Evolutionary conservation across 37 sponge, comb jelly and placozoan species (phyloP).

Genomic region (Mnemiopsis leidyi): DNA sequence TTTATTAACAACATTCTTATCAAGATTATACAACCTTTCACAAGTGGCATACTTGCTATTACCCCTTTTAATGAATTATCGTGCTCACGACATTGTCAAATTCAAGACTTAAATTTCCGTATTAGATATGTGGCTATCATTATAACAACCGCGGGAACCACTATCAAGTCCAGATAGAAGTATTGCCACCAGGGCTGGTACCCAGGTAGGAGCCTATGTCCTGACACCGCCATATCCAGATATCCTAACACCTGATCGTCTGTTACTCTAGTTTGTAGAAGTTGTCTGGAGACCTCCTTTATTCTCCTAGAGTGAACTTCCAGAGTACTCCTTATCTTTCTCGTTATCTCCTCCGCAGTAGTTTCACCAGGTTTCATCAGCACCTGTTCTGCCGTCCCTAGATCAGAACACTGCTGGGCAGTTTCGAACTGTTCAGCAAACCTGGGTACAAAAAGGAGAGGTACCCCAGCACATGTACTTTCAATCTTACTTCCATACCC

Average conservation of each 20-base stretch:
- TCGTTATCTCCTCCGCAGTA: conserved; percentile 17
- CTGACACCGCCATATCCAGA: not conserved
- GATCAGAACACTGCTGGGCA: not conserved
- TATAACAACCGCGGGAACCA: not conserved
- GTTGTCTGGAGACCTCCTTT: not conserved
- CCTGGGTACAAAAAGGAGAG: not conserved
- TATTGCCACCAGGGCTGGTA: conserved; percentile 57
- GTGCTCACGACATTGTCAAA: no score
- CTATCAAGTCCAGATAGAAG: conserved; percentile 14
- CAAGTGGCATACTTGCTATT: no score
- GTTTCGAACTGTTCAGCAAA: conserved; percentile 30
- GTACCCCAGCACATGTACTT: conserved; percentile 32
- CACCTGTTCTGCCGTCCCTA: not conserved
- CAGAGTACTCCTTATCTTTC: not conserved
- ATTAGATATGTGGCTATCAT: not conserved
- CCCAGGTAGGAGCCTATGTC: conserved; percentile 10
- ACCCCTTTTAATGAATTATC: no score
- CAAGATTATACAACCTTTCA: no score
- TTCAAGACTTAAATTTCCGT: not conserved
- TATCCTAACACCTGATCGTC: conserved; percentile 50
- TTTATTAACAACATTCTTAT: no score
- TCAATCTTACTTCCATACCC: conserved; percentile 52
- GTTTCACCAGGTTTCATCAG: not conserved
- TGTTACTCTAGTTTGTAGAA: not conserved
- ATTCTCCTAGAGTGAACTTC: not conserved